Base-by-base conservation (phyloP, 2,888 invertebrate species). In the Apomyelois bistriatella region DNA sequence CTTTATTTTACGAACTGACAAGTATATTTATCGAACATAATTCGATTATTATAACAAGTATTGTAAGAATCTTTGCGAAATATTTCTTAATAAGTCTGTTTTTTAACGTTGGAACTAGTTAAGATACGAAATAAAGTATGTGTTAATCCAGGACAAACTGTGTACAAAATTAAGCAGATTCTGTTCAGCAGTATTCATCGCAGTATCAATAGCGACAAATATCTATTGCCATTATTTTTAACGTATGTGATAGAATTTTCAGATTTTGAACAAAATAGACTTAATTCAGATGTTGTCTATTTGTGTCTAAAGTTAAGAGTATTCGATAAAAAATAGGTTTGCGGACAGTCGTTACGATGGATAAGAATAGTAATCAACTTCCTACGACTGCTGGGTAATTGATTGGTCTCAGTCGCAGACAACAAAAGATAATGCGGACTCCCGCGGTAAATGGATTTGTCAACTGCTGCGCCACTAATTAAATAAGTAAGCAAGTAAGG, bases 401-500 rank as follows among this genome's bases (percentile, higher is more conserved):
- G 88, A 89, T 89, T 85, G 84, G 83, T 83, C 81, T 76, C 80
- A 76, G 81, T 71, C 75, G 73, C 76, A 82, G 85, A 85, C 85
- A 78, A 84, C 85, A 82, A 82, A 81, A 86, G 87, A 88, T 87
- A 87, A 82, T 76, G 76, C 74, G 66, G 71, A 58, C 69, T 73
- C 68, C 72, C 70, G 73, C 72, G 73, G 76, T 83, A 82, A 87
- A 84, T 82, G 82, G 82, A 86, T 87, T 87, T 88, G 84, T 89
- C 88, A 88, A 85, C 85, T 76, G 76, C 76, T 76, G 77, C 64
- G 78, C 68, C 59, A 71, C 80, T 86, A 87, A 88, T 87, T 85
- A 82, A 87, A 87, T 85, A 85, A 85, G 84, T 82, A 82, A 73
- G 76, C 77, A 70, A 40, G 16, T 40, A 16, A 40, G 40, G 40